Base-by-base conservation (phyloP, 2,888 invertebrate genomes). In the Lathronympha strigana region DNA sequence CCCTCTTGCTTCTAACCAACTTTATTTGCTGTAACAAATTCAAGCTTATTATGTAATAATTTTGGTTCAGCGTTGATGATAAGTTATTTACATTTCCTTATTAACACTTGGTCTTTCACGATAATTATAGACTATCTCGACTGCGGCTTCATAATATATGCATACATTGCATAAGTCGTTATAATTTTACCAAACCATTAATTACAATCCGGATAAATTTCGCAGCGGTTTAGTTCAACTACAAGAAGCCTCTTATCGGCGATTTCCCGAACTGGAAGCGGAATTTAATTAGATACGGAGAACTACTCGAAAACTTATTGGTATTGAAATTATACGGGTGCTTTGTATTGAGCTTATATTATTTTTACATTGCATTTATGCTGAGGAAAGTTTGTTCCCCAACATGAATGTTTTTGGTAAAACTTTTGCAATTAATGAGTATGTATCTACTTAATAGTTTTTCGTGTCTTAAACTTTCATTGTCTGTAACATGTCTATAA, bases 171-270 rank as follows among this genome's bases (percentile, higher is more conserved):
- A n/a, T n/a, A n/a, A n/a, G n/a, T n/a, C n/a, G n/a, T n/a, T n/a
- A n/a, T n/a, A n/a, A n/a, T n/a, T n/a, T n/a, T n/a, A n/a, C n/a
- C n/a, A n/a, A n/a, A n/a, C n/a, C n/a, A n/a, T n/a, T n/a, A n/a
- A n/a, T n/a, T n/a, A n/a, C n/a, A n/a, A n/a, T n/a, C n/a, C n/a
- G n/a, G n/a, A n/a, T n/a, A 4, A 54, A n/a, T 55, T 25, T 28
- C 17, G 9, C 1, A 8, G 45, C 17, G n/a, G 17, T 17, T 50
- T 28, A 50, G 21, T 61, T 38, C 13, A 23, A 13, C 43, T 43
- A 54, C 33, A 63, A 54, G 47, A 54, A 54, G 54, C 62, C 54
- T 47, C 33, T 54, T 54, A 45, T 28, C 21, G 40, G 21, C 40
- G 23, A 51, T 43, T 38, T 31, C 15, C 17, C 40, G 33, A 31